These are phyloP conservation scores for Lutjanus erythropterus DNA, from an alignment of 2,113 vertebrate genomes.

Conservation along the genomic window DNA sequence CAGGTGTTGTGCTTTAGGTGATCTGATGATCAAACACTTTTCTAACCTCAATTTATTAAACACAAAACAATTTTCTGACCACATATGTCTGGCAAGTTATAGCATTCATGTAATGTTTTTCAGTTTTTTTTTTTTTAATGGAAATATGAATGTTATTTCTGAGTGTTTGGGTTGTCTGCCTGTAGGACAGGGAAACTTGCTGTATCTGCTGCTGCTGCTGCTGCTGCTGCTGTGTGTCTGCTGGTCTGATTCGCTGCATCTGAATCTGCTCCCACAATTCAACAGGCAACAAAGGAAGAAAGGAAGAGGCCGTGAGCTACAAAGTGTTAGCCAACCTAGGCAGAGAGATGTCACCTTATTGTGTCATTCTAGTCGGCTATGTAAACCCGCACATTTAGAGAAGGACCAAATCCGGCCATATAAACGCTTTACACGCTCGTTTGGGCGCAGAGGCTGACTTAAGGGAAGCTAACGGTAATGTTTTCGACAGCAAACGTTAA, in stretches of 20 bases:
- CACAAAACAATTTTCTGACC: neutral
- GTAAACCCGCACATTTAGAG: slow-evolving; percentile 16
- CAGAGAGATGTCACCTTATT: slow-evolving; percentile 54
- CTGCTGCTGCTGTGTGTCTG: slow-evolving; percentile 46
- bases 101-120: neutral
- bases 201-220: slow-evolving; percentile 21
- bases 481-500: slow-evolving; percentile 62
- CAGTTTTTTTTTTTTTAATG: neutral
- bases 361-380: slow-evolving; percentile 15
- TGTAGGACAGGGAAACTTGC: slow-evolving; percentile 29
- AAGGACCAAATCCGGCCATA: neutral
- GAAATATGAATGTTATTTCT: neutral
- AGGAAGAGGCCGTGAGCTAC: slow-evolving; percentile 78
- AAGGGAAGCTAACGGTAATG: slow-evolving; percentile 48
- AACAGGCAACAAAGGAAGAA: slow-evolving; percentile 87
- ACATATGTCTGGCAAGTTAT: neutral
- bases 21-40: neutral
- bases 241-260: slow-evolving; percentile 70
- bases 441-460: slow-evolving; percentile 1
- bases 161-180: neutral
- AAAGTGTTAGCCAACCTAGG: slow-evolving; percentile 73
- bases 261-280: slow-evolving; percentile 82
- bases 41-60: neutral
- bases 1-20: neutral
- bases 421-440: neutral